A percentile compares a stretch with the other conserved stretches of the same genome.
phyloP scores from a whole-genome alignment of 2,113 vertebrate genomes.

The Mola mola region DNA sequence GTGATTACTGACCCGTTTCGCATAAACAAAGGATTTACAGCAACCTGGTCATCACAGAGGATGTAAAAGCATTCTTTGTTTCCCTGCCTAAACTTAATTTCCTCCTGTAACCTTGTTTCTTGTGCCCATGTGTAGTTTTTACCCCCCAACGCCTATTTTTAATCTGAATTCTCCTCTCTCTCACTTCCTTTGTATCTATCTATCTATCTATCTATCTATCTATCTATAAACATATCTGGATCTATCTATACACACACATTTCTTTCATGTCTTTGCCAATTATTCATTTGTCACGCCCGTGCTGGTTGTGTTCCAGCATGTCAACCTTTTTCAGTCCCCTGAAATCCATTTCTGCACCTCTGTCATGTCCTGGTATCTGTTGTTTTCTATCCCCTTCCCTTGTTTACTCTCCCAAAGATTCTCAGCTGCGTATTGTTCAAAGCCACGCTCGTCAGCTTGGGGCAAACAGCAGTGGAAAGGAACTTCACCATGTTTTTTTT shows the following conservation, averaged over 20 bases:
- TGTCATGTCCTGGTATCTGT: constrained; percentile 43
- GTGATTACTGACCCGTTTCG: constrained; percentile 3
- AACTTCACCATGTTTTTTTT: constrained; percentile 42
- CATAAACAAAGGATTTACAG: constrained; percentile 3
- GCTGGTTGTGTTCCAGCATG: constrained; percentile 18
- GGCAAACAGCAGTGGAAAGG: constrained; percentile 49
- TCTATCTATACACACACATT: constrained; percentile 18
- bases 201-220: too few relatives aligned
- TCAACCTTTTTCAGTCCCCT: constrained; percentile 13
- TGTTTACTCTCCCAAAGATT: constrained; percentile 63
- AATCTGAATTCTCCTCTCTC: neutral
- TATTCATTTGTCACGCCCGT: constrained; percentile 19
- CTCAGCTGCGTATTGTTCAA: constrained; percentile 50
- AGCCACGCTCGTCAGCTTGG: constrained; percentile 58
- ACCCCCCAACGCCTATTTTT: neutral
- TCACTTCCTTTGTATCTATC: neutral
- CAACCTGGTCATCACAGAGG: neutral
- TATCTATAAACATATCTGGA: too few relatives aligned
- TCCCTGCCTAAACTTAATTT: neutral
- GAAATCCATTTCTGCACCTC: constrained; percentile 39
- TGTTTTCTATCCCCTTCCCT: constrained; percentile 24
- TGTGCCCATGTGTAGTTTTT: neutral
- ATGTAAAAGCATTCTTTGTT: neutral
- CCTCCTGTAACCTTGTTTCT: neutral
- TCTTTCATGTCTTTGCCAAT: neutral